Evolutionary conservation across 2,113 vertebrate genomes (phyloP), one percentile per base, ranked within the genome.

Genomic region (Mugil cephalus): DNA sequence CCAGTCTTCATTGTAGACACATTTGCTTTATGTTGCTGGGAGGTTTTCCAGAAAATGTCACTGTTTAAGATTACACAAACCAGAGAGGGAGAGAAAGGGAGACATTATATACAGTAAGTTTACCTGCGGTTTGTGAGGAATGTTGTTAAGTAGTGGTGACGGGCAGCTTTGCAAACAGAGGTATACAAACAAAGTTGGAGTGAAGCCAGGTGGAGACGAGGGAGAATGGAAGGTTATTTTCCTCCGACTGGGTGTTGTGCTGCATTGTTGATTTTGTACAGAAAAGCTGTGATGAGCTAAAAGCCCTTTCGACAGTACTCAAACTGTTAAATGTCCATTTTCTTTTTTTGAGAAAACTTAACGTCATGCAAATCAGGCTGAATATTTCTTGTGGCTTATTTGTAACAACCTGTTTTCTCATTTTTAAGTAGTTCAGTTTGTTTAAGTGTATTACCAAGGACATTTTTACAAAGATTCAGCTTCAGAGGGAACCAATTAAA

Each of bases 141-240:
- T 79, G 84, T 45, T 6, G 19, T 54, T 77, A 67, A 72, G 71
- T 61, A 14, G n/a, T 11, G 60, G 42, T 82, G 88, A 88, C 6
- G 46, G 65, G 79, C 50, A 38, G 40, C 62, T 85, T 8, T 46
- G 79, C 80, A 89, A 86, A 88, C 85, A 78, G n/a, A 48, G 18
- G 65, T 47, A 46, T 21, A 84, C 86, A 87, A 88, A 86, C 72
- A 83, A 50, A 65, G 66, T 38, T 74, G 79, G 71, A 73, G 14
- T 69, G 69, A 61, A 74, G 64, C 69, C 77, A 74, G 77, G 7
- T 24, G 55, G 69, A 62, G 18, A 1, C 0, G 46, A 36, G 8
- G 6, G 34, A 8, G 19, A 52, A 34, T 6, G 8, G 45, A 4
- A 35, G 36, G 36, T 19, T 7, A 2, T 72, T 54, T 43, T 55